These are phyloP conservation scores for Drosophila carrolli DNA, from an alignment of 1,140 invertebrate genomes.

Conservation along the genomic window DNA sequence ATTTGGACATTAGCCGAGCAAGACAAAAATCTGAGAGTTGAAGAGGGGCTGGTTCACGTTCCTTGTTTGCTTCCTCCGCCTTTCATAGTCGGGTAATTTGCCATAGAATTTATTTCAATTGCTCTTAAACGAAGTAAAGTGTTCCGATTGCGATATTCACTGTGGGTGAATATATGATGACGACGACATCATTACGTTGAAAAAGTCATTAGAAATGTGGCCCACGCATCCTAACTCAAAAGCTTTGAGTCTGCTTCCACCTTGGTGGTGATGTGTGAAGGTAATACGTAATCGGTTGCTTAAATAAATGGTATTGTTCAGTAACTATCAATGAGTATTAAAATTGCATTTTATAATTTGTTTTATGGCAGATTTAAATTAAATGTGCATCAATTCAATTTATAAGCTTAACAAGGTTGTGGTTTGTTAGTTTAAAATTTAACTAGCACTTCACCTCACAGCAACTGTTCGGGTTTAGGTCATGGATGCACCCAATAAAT, in stretches of 20 bases:
- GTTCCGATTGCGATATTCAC: conserved; percentile 19
- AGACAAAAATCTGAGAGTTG: conserved; percentile 35
- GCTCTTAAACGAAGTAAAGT: conserved; percentile 55
- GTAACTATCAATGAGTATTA: too few relatives aligned
- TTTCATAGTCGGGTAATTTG: conserved; percentile 33
- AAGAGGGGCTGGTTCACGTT: conserved; percentile 1
- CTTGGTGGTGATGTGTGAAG: too few relatives aligned
- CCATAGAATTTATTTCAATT: conserved; percentile 71
- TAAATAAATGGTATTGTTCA: too few relatives aligned
- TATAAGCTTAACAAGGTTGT: too few relatives aligned
- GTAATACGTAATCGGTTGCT: too few relatives aligned
- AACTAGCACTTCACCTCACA: too few relatives aligned
- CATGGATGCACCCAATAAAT: not conserved
- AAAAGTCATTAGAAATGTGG: conserved; percentile 43
- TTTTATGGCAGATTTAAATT: too few relatives aligned
- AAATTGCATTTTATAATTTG: too few relatives aligned
- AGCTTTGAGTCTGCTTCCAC: conserved; percentile 9
- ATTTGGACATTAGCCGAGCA: conserved; percentile 66
- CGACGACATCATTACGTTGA: conserved; percentile 39
- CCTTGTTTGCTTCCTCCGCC: conserved; percentile 10
- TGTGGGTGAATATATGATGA: conserved; percentile 21
- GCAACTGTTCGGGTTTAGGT: not conserved
- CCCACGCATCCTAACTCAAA: conserved; percentile 20
- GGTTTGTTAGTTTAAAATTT: too few relatives aligned
- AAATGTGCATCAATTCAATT: too few relatives aligned